Base-by-base conservation (phyloP, 1,140 invertebrate species). In the Delia radicum region DNA sequence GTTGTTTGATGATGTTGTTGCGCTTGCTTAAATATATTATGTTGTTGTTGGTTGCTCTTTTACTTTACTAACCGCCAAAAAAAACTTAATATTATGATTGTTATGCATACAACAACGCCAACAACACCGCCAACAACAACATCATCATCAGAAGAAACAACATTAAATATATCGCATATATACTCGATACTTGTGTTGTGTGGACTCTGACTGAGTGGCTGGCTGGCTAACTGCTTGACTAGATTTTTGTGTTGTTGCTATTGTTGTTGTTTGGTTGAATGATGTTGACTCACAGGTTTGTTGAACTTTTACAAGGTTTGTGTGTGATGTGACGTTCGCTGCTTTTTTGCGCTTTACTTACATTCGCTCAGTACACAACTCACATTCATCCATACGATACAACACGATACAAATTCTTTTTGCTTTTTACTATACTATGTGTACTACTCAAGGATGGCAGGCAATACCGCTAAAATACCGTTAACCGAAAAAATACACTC, bases 241-340 rank as follows among this genome's bases (percentile, higher is more conserved):
- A 42, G 10, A 7, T 18, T 27, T 4, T 28, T 29, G n/a, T 27
- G 24, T 27, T 62, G 10, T n/a, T 21, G 73, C 7, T 61, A 12
- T 62, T 61, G 73, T 74, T 27, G 24, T 33, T 74, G n/a, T 61
- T 74, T 37, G 6, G 24, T 72, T 72, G 18, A 46, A 74, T 73
- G 42, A 74, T 55, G 73, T 74, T 29, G 73, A 72, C 37, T 72
- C 69, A 72, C n/a, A 2, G 69, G 69, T 72, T 42, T 72, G 63
- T 72, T 83, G 82, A 83, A 83, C 81, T 83, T 83, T 77, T 75
- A 76, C 77, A 77, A 77, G 42, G 74, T 71, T 75, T 71, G 74
- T 33, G 48, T 55, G 18, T 55, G 48, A 21, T 55, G 48, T 55
- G 18, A 21, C 24, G 48, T 55, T 55, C n/a, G n/a, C n/a, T 55